Conservation (phyloP, 2,888 invertebrate genomes). For the Colostygia pectinataria region DNA sequence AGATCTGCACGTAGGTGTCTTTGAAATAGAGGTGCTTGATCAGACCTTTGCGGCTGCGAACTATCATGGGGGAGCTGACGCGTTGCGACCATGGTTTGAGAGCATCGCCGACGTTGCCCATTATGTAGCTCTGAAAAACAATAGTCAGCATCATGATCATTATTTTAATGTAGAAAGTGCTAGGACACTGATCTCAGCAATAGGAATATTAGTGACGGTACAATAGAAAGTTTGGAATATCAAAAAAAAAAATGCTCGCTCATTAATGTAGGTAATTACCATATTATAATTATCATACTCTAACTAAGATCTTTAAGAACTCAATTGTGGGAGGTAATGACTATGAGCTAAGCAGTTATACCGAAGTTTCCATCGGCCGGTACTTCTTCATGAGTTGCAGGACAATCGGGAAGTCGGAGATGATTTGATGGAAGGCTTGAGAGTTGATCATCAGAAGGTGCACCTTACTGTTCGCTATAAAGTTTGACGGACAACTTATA, state of each 20-base stretch:
- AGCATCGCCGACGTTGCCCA: slow-evolving; percentile 36
- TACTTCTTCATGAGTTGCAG: slow-evolving; percentile 42
- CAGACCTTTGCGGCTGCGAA: slow-evolving; percentile 32
- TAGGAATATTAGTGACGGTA: too few relatives aligned
- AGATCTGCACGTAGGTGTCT: slow-evolving; percentile 48
- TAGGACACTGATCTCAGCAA: too few relatives aligned
- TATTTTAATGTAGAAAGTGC: too few relatives aligned
- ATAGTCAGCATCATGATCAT: background rate
- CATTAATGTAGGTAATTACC: too few relatives aligned
- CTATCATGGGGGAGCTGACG: slow-evolving; percentile 16
- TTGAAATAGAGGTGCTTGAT: slow-evolving; percentile 44
- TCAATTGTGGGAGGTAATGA: too few relatives aligned
- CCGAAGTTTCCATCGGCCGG: slow-evolving; percentile 32
- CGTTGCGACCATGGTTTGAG: slow-evolving; percentile 27
- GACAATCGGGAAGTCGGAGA: slow-evolving; percentile 58
- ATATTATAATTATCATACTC: too few relatives aligned
- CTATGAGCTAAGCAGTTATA: slow-evolving; percentile 5
- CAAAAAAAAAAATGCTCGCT: too few relatives aligned
- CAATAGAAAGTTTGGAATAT: too few relatives aligned
- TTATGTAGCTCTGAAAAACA: slow-evolving; percentile 50
- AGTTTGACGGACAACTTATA: slow-evolving; percentile 43
- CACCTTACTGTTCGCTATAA: slow-evolving; percentile 49
- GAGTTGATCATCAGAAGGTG: slow-evolving; percentile 63
- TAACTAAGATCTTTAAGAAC: too few relatives aligned
- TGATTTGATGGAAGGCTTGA: slow-evolving; percentile 51